Percentiles rank a stretch among this genome's conserved stretches.
Conservation (phyloP, 1,140 invertebrate species). For the Agraylea sexmaculata region DNA sequence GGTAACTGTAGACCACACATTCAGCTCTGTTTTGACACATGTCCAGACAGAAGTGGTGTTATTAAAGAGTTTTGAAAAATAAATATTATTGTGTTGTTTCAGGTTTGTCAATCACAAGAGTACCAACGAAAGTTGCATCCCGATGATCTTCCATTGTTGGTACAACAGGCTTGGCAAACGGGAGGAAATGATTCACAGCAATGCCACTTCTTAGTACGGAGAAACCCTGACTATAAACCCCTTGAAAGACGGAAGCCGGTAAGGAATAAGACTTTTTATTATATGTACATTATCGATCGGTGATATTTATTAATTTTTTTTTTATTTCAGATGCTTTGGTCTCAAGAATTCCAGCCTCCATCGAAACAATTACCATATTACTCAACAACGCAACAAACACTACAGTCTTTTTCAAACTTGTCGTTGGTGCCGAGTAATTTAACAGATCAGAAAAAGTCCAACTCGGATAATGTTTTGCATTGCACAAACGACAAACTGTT, state of each 20-base stretch:
- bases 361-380: conserved; percentile 18
- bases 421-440: conserved; percentile 11
- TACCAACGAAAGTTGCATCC: conserved; percentile 78
- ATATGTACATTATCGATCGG: conserved; percentile 8
- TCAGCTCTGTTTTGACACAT: too few species aligned
- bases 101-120: conserved; percentile 54
- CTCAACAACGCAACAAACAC: conserved; percentile 17
- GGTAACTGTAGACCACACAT: too few species aligned
- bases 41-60: too few species aligned
- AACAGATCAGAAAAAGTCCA: conserved; percentile 17
- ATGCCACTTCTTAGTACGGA: conserved; percentile 64
- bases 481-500: conserved; percentile 1
- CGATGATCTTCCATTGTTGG: conserved; percentile 71
- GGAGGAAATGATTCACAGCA: conserved; percentile 39
- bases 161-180: conserved; percentile 63
- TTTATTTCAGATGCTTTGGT: conserved; percentile 21
- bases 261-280: conserved; percentile 8
- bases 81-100: conserved; percentile 17
- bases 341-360: conserved; percentile 19
- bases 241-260: conserved; percentile 46
- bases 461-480: conserved; percentile 16
- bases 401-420: conserved; percentile 20
- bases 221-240: conserved; percentile 63
- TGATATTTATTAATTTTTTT: conserved; percentile 17
- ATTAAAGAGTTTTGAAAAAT: not conserved